Evolutionary conservation across 2,113 vertebrate species (phyloP), one percentile per base, ranked within the genome.

Genomic region (Xiphophorus maculatus): DNA sequence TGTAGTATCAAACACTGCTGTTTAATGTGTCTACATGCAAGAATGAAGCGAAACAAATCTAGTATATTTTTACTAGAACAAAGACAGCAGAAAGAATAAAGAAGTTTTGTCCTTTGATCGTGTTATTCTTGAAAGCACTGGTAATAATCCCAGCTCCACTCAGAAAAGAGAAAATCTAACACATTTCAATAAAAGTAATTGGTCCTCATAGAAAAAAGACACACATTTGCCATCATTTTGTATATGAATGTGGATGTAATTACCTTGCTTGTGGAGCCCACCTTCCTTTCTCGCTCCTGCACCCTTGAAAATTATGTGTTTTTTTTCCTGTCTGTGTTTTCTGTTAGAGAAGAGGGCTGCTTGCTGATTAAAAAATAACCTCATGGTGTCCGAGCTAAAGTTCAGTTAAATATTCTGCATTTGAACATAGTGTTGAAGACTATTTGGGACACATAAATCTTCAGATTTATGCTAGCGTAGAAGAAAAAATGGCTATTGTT

Each of bases 151-250:
- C 90, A 89, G 94, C 84, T 82, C 89, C 91, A 92, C 92, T 94
- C 61, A 22, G 93, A 94, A 94, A 92, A 92, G 89, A 92, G 92
- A 94, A 94, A 95, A 94, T 93, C 92, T 93, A 94, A 93, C 90
- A 92, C 91, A 95, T 96, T 96, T 96, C 94, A 96, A 94, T 95
- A 95, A 95, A 95, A 95, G 92, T 95, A 93, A 96, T 92, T 93
- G 87, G 93, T 87, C 89, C 83, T 94, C 93, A 92, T 94, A 93
- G 92, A 95, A 94, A 94, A 91, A 90, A 92, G 88, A 91, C 79
- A 69, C 81, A 88, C 88, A 88, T 87, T 86, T 86, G 69, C 94
- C 86, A 80, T 88, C 84, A 85, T 74, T 79, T 86, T 86, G 87
- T 90, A 93, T 90, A 91, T 90, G 89, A 93, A 93, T 92, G 93